Evolutionary conservation across 2,797 vertebrate genomes (phyloP), one percentile per base, ranked within the genome.

Genomic region (Valencia hispanica): DNA sequence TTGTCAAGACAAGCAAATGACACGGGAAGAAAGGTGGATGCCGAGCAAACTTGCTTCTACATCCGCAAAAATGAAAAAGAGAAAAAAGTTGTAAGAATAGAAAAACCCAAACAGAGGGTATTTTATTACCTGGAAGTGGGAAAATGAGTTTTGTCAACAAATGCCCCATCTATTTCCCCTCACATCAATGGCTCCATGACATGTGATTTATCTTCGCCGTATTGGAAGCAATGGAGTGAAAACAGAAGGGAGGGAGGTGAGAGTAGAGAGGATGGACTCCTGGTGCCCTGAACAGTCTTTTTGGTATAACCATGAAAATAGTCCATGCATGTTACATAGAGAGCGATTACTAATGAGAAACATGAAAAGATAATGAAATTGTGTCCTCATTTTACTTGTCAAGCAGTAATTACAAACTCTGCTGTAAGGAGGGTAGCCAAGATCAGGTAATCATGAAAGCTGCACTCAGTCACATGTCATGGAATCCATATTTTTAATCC

Each of bases 81-180:
- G 27, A 20, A 66, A 7, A 43, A 55, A 11, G 5, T n/a, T 41
- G 22, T 41, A 41, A 11, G 4, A 41, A 11, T 39, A 36, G 22
- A 11, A 41, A 50, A 32, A 63, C 14, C 84, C 84, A 84, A 87
- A 82, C 74, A 84, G 81, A 45, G 78, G 81, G 84, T 86, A 91
- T 85, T 93, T 94, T 93, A 94, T 93, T 92, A 92, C 90, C 86
- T 87, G 89, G 85, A 89, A 89, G 87, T 88, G 80, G 79, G 89
- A 92, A 94, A 93, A 94, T 93, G 89, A 90, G 89, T 93, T 94
- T 93, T 89, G 91, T 89, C 90, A 91, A 92, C 92, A 93, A 93
- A 91, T 75, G 86, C 89, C 83, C 86, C 87, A 90, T 94, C 87
- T 82, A 93, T 93, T 92, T 90, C 90, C 87, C 72, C 83, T 86